A percentile compares a stretch with the other conserved stretches of the same genome.
These are phyloP conservation scores for Luehdorfia chinensis DNA, from an alignment of 1,140 invertebrate species.

Conservation along the genomic window DNA sequence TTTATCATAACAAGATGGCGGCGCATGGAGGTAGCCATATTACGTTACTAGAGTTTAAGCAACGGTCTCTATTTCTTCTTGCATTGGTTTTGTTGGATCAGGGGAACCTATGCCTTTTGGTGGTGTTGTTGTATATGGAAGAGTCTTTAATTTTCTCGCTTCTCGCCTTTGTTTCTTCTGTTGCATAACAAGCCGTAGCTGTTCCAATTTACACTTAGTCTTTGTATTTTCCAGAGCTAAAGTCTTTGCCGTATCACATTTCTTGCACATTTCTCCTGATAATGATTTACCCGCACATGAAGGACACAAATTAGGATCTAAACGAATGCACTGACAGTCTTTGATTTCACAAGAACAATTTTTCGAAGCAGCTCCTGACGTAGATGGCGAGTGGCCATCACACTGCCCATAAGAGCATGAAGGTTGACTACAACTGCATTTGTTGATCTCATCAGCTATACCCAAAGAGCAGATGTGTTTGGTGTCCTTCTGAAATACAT, in stretches of 20 bases:
- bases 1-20: conserved; percentile 28
- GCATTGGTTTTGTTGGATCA: conserved; percentile 41
- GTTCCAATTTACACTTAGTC: conserved; percentile 90
- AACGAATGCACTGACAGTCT: conserved; percentile 35
- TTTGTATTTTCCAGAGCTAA: conserved; percentile 85
- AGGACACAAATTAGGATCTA: conserved; percentile 44
- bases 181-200: conserved; percentile 91
- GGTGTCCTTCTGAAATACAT: conserved; percentile 52
- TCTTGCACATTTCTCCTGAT: conserved; percentile 46
- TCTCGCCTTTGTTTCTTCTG: conserved; percentile 89
- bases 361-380: conserved; percentile 20
- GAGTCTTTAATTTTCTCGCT: conserved; percentile 85
- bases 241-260: conserved; percentile 69
- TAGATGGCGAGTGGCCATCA: conserved; percentile 47
- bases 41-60: conserved; percentile 42
- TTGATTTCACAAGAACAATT: conserved; percentile 29
- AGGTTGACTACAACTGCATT: conserved; percentile 47
- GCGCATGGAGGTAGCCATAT: conserved; percentile 2
- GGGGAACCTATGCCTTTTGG: conserved; percentile 37
- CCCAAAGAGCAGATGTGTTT: conserved; percentile 42
- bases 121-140: conserved; percentile 81
- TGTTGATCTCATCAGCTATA: conserved; percentile 35
- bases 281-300: conserved; percentile 34
- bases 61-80: conserved; percentile 70
- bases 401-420: conserved; percentile 59